phyloP scores from a whole-genome alignment of 30 jellyfish, hydroid and myxozoan species.

The Turritopsis rubra region DNA sequence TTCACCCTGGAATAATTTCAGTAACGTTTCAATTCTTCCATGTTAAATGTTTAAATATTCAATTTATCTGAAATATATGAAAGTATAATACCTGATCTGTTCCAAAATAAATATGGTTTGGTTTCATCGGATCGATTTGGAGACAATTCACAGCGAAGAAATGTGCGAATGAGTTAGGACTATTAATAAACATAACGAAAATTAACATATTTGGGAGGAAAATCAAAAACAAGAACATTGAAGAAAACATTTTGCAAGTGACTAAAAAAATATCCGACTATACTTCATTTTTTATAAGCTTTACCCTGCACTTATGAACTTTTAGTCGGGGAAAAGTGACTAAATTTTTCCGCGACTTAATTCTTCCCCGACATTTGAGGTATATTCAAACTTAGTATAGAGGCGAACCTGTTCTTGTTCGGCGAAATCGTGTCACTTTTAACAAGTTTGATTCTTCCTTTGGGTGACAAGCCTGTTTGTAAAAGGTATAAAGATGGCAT shows the following conservation, averaged over 20 bases:
- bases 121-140: slow-evolving; percentile 43
- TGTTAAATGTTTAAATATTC: neutral
- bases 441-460: slow-evolving; percentile 70
- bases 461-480: slow-evolving; percentile 64
- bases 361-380: too few species aligned
- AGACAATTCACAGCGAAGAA: slow-evolving; percentile 43
- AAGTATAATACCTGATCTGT: slow-evolving; percentile 56
- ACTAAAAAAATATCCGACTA: too few species aligned
- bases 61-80: neutral
- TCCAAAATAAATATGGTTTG: slow-evolving; percentile 61
- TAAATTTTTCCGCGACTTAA: too few species aligned
- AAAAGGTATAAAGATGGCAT: neutral
- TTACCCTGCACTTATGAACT: too few species aligned
- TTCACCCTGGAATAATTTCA: slow-evolving; percentile 70
- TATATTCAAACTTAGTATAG: neutral
- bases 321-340: too few species aligned
- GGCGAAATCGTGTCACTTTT: slow-evolving; percentile 61
- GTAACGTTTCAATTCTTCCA: neutral
- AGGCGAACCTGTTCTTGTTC: neutral
- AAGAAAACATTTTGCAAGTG: too few species aligned
- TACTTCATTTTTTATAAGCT: too few species aligned
- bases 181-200: slow-evolving; percentile 5
- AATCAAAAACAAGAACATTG: too few species aligned
- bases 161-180: slow-evolving; percentile 18
- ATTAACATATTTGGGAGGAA: neutral